Percentiles rank a stretch among this genome's conserved stretches.
phyloP scores from a whole-genome alignment of 2,888 invertebrate genomes.

The Hypsopygia costalis region DNA sequence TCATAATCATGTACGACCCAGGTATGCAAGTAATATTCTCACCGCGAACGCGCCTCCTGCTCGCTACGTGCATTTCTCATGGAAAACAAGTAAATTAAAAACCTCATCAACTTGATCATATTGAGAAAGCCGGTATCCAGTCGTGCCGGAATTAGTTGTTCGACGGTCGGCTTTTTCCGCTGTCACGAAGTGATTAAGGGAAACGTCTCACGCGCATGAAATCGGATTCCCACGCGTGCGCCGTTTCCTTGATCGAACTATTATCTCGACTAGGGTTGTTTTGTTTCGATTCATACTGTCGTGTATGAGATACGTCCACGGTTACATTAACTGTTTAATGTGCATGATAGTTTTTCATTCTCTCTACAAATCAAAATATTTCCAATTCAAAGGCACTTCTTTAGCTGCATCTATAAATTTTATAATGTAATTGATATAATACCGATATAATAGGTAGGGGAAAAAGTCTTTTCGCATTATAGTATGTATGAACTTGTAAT shows the following conservation, averaged over 20 bases:
- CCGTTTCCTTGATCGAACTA: slow-evolving; percentile 52
- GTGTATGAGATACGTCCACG: no score
- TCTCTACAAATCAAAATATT: no score
- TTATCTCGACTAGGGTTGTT: slow-evolving; percentile 32
- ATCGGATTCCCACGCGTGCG: slow-evolving; percentile 69
- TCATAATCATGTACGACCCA: background rate
- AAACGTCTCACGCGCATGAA: slow-evolving; percentile 64
- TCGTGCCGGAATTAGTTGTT: slow-evolving; percentile 37
- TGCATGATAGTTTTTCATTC: no score
- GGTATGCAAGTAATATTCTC: background rate
- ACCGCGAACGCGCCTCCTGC: background rate
- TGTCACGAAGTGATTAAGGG: slow-evolving; percentile 45
- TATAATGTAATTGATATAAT: no score
- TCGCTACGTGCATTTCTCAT: background rate
- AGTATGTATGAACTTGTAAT: no score
- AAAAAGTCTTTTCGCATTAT: no score
- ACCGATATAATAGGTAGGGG: no score
- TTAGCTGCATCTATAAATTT: no score
- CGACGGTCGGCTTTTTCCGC: slow-evolving; percentile 50
- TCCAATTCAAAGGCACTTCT: no score
- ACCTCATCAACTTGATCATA: slow-evolving; percentile 33
- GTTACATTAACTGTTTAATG: no score
- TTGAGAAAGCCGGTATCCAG: slow-evolving; percentile 51
- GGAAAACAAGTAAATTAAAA: slow-evolving; percentile 19
- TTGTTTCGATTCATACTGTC: background rate